Percentiles rank a stretch among this genome's conserved stretches.
These are phyloP conservation scores for Stegostoma tigrinum DNA, from an alignment of 2,113 vertebrate species.

Conservation along the genomic window DNA sequence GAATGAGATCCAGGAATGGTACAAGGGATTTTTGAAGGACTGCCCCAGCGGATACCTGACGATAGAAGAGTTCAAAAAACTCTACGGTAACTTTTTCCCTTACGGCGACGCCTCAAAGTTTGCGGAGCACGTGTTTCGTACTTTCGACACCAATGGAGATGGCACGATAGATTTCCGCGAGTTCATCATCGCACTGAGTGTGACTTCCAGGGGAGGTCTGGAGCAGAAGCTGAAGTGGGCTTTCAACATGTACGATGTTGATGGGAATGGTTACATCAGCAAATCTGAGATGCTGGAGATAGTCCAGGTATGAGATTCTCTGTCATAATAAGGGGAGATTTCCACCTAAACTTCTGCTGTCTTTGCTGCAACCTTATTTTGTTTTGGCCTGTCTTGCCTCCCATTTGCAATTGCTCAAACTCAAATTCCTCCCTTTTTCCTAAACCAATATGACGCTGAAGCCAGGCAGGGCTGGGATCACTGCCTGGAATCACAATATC, in stretches of 20 bases:
- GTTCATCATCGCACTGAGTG: constrained; percentile 39
- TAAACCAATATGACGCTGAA: not conserved
- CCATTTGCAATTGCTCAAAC: not conserved
- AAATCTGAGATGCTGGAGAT: constrained; percentile 39
- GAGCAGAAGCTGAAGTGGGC: constrained; percentile 39
- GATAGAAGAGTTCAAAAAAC: constrained; percentile 37
- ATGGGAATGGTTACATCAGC: constrained; percentile 39
- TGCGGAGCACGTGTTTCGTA: constrained; percentile 36
- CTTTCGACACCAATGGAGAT: constrained; percentile 36
- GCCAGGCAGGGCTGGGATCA: not conserved
- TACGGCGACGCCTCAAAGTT: constrained; percentile 38
- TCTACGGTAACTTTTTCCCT: constrained; percentile 38
- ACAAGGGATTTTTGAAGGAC: constrained; percentile 39
- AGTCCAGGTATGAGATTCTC: not conserved
- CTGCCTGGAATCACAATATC: not conserved
- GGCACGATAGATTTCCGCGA: constrained; percentile 39
- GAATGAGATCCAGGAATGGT: constrained; percentile 39
- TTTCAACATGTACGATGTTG: constrained; percentile 38
- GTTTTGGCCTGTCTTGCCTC: not conserved
- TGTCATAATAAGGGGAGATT: not conserved
- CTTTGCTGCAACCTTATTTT: not conserved
- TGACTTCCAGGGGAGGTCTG: constrained; percentile 34
- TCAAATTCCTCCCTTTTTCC: not conserved
- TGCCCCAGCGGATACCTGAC: constrained; percentile 38
- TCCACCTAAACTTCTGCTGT: not conserved